A percentile compares a stretch with the other conserved stretches of the same genome.
Evolutionary conservation across 2,797 vertebrate species (phyloP).

Genomic region (Phalloptychus januarius): DNA sequence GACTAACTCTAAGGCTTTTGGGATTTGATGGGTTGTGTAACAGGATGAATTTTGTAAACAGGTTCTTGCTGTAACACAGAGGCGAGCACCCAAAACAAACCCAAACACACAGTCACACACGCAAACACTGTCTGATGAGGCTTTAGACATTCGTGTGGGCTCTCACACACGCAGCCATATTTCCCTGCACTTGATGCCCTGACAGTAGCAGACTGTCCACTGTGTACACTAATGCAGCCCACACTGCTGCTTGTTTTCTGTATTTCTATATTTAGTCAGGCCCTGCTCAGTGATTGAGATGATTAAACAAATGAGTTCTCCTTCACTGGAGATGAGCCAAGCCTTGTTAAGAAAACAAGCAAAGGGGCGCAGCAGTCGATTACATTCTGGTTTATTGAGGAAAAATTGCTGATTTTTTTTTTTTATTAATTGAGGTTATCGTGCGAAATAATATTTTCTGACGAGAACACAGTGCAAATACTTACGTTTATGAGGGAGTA

Average conservation of each 20-base stretch:
- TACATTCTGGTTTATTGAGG: constrained; percentile 55
- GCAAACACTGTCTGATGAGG: constrained; percentile 28
- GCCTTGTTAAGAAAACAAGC: constrained; percentile 56
- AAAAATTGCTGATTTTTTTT: constrained; percentile 30
- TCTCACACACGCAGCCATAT: constrained; percentile 28
- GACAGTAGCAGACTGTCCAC: constrained; percentile 53
- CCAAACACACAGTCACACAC: constrained; percentile 19
- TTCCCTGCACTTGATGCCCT: constrained; percentile 46
- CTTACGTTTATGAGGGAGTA: constrained; percentile 25
- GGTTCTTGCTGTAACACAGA: constrained; percentile 53
- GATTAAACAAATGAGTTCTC: constrained; percentile 76
- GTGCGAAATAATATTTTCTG: constrained; percentile 22
- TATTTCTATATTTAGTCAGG: constrained; percentile 70
- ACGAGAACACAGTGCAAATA: constrained; percentile 36
- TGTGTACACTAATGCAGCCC: constrained; percentile 44
- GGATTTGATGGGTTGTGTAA: constrained; percentile 73
- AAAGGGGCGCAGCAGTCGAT: constrained; percentile 16
- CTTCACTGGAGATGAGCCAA: constrained; percentile 59
- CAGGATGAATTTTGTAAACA: constrained; percentile 63
- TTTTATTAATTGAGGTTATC: constrained; percentile 38
- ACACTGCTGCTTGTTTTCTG: constrained; percentile 55
- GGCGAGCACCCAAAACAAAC: constrained; percentile 54
- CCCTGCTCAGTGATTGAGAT: constrained; percentile 71
- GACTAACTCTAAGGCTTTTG: constrained; percentile 35
- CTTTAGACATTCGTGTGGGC: constrained; percentile 33